Conservation (phyloP, 2,888 invertebrate genomes). For the Pyralis farinalis region DNA sequence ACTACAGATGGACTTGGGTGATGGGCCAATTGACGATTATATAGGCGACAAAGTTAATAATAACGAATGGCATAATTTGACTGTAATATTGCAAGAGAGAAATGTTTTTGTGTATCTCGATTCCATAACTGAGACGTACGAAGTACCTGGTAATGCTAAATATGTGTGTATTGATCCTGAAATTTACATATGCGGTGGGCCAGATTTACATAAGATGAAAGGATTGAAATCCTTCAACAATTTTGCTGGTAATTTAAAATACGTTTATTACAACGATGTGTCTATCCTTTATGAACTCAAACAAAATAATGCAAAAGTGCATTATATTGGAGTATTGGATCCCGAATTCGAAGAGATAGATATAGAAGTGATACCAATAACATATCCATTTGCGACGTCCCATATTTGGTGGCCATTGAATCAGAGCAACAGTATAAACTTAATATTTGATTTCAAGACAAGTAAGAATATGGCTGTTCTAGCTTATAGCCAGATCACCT, state of each 20-base stretch:
- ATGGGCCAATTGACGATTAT: slow-evolving; percentile 85
- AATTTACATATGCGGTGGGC: slow-evolving; percentile 95
- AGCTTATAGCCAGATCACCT: slow-evolving; percentile 90
- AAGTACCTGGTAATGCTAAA: slow-evolving; percentile 84
- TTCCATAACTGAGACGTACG: slow-evolving; percentile 84
- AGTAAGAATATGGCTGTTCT: slow-evolving; percentile 91
- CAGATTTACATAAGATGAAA: slow-evolving; percentile 90
- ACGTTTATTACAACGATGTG: slow-evolving; percentile 96
- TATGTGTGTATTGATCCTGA: slow-evolving; percentile 95
- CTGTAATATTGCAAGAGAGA: slow-evolving; percentile 89
- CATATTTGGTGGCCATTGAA: slow-evolving; percentile 94
- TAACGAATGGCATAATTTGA: slow-evolving; percentile 94
- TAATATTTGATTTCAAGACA: slow-evolving; percentile 93
- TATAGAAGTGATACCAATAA: slow-evolving; percentile 93
- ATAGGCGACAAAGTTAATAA: slow-evolving; percentile 86
- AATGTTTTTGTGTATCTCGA: slow-evolving; percentile 89
- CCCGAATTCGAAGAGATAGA: slow-evolving; percentile 92
- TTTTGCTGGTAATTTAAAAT: slow-evolving; percentile 94
- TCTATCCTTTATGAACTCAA: slow-evolving; percentile 94
- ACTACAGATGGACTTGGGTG: slow-evolving; percentile 93
- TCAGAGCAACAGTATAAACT: slow-evolving; percentile 85
- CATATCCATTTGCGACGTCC: slow-evolving; percentile 94
- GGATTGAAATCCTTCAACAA: slow-evolving; percentile 91
- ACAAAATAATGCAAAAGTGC: slow-evolving; percentile 91
- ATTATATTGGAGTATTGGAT: slow-evolving; percentile 88